phyloP scores from a whole-genome alignment of 1,140 invertebrate species.

The Drosophila arawakana region DNA sequence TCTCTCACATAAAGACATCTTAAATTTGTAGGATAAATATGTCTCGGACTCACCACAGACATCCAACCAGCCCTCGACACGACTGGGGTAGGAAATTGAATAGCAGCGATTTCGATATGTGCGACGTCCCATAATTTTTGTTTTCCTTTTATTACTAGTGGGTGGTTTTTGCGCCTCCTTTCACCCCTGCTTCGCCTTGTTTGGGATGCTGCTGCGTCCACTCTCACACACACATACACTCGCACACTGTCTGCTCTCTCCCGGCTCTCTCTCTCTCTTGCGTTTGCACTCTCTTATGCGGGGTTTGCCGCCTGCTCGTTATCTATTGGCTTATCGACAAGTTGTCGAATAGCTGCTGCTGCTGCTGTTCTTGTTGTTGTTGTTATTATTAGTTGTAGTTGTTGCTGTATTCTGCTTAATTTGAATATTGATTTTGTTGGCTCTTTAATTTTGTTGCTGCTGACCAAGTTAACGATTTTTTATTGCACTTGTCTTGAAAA shows the following conservation, averaged over 20 bases:
- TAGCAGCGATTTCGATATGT: constrained; percentile 77
- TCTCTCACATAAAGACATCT: not conserved
- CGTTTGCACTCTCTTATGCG: not conserved
- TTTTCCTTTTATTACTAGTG: constrained; percentile 26
- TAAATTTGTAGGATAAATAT: not conserved
- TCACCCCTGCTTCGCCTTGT: constrained; percentile 5
- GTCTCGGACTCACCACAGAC: constrained; percentile 87
- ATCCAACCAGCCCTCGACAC: constrained; percentile 90
- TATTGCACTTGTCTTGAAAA: constrained; percentile 67
- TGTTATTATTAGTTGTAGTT: constrained; percentile 43
- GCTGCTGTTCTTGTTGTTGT: constrained; percentile 42
- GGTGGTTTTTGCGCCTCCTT: constrained; percentile 20
- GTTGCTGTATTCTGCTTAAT: constrained; percentile 61
- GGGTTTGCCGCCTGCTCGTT: constrained; percentile 36
- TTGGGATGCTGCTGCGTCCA: constrained; percentile 51
- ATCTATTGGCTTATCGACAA: constrained; percentile 74
- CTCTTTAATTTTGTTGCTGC: constrained; percentile 29
- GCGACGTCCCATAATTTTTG: constrained; percentile 74
- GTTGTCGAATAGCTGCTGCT: constrained; percentile 52
- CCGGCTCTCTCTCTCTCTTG: not conserved
- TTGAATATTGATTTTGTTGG: constrained; percentile 74
- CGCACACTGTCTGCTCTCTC: constrained; percentile 9
- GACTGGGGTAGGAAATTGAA: constrained; percentile 87
- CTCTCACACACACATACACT: constrained; percentile 7
- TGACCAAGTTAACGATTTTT: constrained; percentile 43